These are phyloP conservation scores for Sylvia atricapilla DNA, from an alignment of 2,113 vertebrate species.

Conservation along the genomic window DNA sequence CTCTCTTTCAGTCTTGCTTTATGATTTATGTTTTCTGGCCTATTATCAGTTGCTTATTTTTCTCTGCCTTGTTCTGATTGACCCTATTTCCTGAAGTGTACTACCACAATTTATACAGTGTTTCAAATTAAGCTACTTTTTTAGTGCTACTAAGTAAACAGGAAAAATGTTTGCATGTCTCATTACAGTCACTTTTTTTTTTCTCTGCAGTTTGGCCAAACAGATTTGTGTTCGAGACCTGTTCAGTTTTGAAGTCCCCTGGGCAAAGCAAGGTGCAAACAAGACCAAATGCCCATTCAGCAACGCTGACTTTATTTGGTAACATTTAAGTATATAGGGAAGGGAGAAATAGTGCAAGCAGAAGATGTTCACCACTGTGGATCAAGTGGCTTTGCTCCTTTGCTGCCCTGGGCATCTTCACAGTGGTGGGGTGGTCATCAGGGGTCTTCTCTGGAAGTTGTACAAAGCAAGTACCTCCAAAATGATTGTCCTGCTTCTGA, in stretches of 20 bases:
- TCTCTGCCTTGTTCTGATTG: background rate
- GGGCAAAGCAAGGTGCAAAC: background rate
- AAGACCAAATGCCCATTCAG: background rate
- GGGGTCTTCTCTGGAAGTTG: background rate
- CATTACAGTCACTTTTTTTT: background rate
- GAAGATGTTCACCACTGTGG: background rate
- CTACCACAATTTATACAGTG: background rate
- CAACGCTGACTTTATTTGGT: background rate
- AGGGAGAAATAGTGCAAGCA: background rate
- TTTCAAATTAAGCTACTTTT: background rate
- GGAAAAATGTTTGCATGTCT: background rate
- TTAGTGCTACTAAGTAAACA: background rate
- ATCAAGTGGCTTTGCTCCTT: background rate
- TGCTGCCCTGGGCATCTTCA: rapidly evolving
- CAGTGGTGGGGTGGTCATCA: background rate
- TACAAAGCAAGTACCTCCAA: background rate
- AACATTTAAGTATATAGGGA: background rate
- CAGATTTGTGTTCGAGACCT: background rate
- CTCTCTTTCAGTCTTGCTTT: background rate
- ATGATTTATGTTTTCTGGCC: background rate
- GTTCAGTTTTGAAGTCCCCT: background rate
- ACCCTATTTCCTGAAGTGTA: background rate
- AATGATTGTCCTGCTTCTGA: background rate
- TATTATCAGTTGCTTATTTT: background rate
- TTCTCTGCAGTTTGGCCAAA: background rate